These are phyloP conservation scores for Trachymyrmex cornetzi DNA, from an alignment of 1,140 invertebrate species.

Conservation along the genomic window DNA sequence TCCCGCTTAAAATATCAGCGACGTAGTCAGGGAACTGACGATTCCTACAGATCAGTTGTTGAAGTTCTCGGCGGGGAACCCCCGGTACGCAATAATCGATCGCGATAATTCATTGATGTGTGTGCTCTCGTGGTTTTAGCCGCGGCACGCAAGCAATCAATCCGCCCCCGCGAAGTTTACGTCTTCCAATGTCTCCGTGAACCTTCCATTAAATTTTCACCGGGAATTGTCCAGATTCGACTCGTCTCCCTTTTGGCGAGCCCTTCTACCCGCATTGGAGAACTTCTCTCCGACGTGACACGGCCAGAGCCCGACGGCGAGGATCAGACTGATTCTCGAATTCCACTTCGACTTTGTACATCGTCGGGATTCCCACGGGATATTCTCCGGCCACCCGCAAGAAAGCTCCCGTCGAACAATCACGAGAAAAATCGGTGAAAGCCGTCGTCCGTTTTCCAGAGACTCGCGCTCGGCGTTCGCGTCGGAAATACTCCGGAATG, in stretches of 20 bases:
- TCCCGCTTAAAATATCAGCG: neutral
- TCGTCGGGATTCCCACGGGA: slow-evolving; percentile 70
- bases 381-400: slow-evolving; percentile 17
- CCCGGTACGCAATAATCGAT: slow-evolving; percentile 39
- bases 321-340: slow-evolving; percentile 71
- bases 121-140: slow-evolving; percentile 70
- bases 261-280: neutral
- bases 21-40: neutral
- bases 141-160: slow-evolving; percentile 59
- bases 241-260: slow-evolving; percentile 10
- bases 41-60: neutral
- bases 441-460: neutral
- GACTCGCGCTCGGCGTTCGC: neutral
- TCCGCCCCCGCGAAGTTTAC: slow-evolving; percentile 37
- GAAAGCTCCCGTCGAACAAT: slow-evolving; percentile 15
- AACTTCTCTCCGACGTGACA: slow-evolving; percentile 31
- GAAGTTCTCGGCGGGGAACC: neutral
- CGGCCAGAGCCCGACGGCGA: slow-evolving; percentile 17
- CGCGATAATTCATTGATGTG: slow-evolving; percentile 70
- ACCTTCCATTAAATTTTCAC: slow-evolving; percentile 79
- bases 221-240: slow-evolving; percentile 72
- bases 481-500: neutral
- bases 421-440: slow-evolving; percentile 58
- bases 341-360: slow-evolving; percentile 67
- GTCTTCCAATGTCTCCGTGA: slow-evolving; percentile 43